phyloP scores from a whole-genome alignment of 2,113 vertebrate genomes.

The Myrmecobius fasciatus region DNA sequence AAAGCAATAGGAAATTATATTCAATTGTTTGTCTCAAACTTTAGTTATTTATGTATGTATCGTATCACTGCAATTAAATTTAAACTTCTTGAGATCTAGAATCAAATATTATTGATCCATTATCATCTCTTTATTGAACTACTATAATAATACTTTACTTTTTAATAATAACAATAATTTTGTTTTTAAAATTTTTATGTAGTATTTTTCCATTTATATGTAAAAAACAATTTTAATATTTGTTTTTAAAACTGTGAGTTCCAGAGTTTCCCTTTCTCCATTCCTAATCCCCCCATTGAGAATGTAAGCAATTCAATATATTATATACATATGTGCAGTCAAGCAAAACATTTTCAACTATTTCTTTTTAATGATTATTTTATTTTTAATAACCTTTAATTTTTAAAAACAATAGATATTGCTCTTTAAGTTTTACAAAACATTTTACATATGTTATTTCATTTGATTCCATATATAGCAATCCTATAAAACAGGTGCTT shows the following conservation, averaged over 20 bases:
- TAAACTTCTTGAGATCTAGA: not conserved
- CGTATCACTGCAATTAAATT: not conserved
- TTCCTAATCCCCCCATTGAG: no score
- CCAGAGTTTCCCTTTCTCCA: no score
- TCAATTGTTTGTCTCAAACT: not conserved
- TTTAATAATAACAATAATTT: not conserved
- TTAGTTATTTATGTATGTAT: not conserved
- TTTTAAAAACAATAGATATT: not conserved
- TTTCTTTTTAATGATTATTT: not conserved
- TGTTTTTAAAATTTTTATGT: not conserved
- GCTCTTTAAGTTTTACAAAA: not conserved
- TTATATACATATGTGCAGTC: no score
- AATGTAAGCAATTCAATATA: no score
- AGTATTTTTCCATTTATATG: no score
- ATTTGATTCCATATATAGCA: not conserved
- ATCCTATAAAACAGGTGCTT: not conserved
- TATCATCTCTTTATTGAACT: not conserved
- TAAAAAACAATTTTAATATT: no score
- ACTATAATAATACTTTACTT: not conserved
- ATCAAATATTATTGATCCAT: not conserved
- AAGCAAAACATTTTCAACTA: not conserved
- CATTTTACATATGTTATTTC: not conserved
- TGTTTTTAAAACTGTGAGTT: no score
- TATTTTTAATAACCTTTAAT: not conserved
- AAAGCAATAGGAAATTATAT: not conserved